Percentiles rank a stretch among this genome's conserved stretches.
Evolutionary conservation across 2,113 vertebrate species (phyloP).

Genomic region (Phaethon lepturus): DNA sequence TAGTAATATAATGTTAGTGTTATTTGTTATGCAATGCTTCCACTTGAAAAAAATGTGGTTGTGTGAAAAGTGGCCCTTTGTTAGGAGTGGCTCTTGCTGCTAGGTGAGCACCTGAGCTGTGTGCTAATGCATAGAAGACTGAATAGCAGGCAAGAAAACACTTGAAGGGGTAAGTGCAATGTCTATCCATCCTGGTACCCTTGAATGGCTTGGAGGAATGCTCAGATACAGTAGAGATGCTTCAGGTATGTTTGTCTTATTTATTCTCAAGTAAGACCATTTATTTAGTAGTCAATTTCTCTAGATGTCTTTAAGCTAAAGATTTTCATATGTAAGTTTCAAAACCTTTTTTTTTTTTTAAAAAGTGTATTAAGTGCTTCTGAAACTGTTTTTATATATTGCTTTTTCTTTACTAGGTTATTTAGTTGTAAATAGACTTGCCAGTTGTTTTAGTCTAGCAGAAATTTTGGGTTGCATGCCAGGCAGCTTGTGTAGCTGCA

Average conservation of each 20-base stretch:
- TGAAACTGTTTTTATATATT: not conserved
- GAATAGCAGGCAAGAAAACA: too few species aligned
- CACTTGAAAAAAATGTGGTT: not conserved
- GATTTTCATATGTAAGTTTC: not conserved
- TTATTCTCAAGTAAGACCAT: not conserved
- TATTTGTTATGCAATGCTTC: not conserved
- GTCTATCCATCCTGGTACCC: rapidly evolving
- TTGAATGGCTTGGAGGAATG: not conserved
- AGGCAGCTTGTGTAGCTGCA: not conserved
- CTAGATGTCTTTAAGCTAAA: not conserved
- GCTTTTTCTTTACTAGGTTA: not conserved
- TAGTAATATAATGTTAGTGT: not conserved
- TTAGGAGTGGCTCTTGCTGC: not conserved
- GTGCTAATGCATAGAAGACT: rapidly evolving
- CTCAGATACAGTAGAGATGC: not conserved
- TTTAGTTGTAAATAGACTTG: not conserved
- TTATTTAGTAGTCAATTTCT: not conserved
- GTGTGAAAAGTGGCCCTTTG: not conserved
- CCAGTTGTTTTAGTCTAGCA: not conserved
- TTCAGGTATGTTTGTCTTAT: not conserved
- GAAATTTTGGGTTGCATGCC: not conserved
- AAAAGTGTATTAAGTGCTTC: not conserved
- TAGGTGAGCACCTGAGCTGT: not conserved
- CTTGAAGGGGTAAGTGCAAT: not conserved
- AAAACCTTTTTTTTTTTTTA: not conserved